Evolutionary conservation across 30 jellyfish, hydroid and myxozoan species (phyloP).

Genomic region (Morbakka virulenta): DNA sequence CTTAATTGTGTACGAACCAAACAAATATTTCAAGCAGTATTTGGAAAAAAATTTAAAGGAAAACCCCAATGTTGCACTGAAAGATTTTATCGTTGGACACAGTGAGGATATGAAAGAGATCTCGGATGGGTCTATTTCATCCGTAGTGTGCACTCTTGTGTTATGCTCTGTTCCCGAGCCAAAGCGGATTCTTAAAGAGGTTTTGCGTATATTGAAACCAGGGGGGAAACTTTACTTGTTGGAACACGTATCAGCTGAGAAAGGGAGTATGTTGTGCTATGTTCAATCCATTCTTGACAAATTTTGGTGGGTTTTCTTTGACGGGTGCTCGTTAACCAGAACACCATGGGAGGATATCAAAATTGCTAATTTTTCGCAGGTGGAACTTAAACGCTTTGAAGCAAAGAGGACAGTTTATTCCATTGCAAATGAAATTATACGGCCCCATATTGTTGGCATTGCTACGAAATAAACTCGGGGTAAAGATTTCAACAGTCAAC

Average conservation of each 20-base stretch:
- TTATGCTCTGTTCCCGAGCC: slow-evolving; percentile 24
- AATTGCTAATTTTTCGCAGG: slow-evolving; percentile 19
- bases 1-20: slow-evolving; percentile 28
- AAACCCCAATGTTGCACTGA: background rate
- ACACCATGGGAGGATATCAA: background rate
- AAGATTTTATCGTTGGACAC: background rate
- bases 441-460: slow-evolving; percentile 24
- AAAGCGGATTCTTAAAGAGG: slow-evolving; percentile 4
- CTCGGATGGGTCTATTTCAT: background rate
- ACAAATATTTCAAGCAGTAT: background rate
- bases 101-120: slow-evolving; percentile 29
- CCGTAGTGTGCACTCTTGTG: slow-evolving; percentile 21
- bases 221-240: slow-evolving; percentile 31
- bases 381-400: background rate
- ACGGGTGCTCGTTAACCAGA: slow-evolving; percentile 15
- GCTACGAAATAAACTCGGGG: slow-evolving; percentile 3
- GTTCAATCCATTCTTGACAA: background rate
- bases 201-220: slow-evolving; percentile 26
- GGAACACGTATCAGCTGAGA: slow-evolving; percentile 35
- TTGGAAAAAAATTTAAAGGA: slow-evolving; percentile 5
- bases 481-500: too few relatives aligned
- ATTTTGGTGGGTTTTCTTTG: slow-evolving; percentile 1
- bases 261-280: background rate
- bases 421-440: background rate
- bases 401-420: background rate